A percentile compares a stretch with the other conserved stretches of the same genome.
Evolutionary conservation across 1,140 invertebrate genomes (phyloP).

Genomic region (Papilio aristodemus): DNA sequence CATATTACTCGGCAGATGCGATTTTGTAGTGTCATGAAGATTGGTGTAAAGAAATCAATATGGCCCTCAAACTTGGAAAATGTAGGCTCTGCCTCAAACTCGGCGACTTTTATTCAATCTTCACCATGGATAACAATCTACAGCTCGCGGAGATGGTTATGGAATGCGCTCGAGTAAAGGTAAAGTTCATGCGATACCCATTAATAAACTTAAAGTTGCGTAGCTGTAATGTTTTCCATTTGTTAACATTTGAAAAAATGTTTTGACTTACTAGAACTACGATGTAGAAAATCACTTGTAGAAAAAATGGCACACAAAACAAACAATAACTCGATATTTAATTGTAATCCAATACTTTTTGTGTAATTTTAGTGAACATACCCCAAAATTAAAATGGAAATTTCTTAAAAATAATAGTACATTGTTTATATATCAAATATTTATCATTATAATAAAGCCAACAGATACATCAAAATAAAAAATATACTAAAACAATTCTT

Average conservation of each 20-base stretch:
- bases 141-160: conserved; percentile 82
- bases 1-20: conserved; percentile 42
- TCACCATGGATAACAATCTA: conserved; percentile 75
- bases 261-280: neutral
- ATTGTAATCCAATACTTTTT: too few relatives aligned
- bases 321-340: too few relatives aligned
- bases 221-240: neutral
- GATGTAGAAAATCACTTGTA: too few relatives aligned
- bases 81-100: conserved; percentile 80
- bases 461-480: too few relatives aligned
- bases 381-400: too few relatives aligned
- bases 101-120: conserved; percentile 79
- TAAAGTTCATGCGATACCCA: conserved; percentile 49
- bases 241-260: neutral
- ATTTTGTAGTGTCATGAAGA: conserved; percentile 62
- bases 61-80: conserved; percentile 78
- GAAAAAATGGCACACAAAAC: too few relatives aligned
- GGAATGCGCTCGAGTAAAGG: conserved; percentile 81
- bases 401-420: too few relatives aligned
- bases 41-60: conserved; percentile 72
- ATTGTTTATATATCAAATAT: too few relatives aligned
- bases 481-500: too few relatives aligned
- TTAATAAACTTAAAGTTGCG: conserved; percentile 8
- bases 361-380: too few relatives aligned
- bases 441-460: too few relatives aligned